Percentiles rank a stretch among this genome's conserved stretches.
Conservation (phyloP, 1,140 invertebrate species). For the Lordiphosa collinella region DNA sequence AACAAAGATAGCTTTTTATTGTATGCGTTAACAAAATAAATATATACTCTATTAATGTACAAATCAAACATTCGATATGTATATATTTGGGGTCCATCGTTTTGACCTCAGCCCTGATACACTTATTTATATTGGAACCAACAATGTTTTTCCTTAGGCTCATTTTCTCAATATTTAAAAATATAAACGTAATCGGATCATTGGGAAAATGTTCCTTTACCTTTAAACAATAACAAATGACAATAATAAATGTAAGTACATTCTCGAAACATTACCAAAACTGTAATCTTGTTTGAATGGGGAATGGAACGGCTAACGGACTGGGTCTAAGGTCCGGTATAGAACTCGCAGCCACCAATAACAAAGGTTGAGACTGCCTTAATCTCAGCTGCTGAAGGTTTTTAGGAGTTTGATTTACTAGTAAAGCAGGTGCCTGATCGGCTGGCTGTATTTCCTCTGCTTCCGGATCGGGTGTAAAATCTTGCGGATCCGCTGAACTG, state of each 20-base stretch:
- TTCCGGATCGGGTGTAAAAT: slow-evolving; percentile 37
- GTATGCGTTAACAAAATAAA: slow-evolving; percentile 19
- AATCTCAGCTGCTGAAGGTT: slow-evolving; percentile 1
- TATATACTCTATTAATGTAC: slow-evolving; percentile 13
- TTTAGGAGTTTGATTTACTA: slow-evolving; percentile 4
- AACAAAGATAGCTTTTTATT: slow-evolving; percentile 26
- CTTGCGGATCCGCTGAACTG: slow-evolving; percentile 31
- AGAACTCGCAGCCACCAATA: neutral
- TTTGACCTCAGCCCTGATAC: slow-evolving; percentile 15
- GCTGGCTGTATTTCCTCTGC: slow-evolving; percentile 36
- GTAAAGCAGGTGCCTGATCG: slow-evolving; percentile 8
- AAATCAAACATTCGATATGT: neutral
- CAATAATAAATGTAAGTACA: slow-evolving; percentile 56
- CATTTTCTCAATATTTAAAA: too few relatives aligned
- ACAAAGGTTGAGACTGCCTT: slow-evolving; percentile 1
- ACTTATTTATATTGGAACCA: neutral
- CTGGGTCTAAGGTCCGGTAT: neutral
- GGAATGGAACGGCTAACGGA: slow-evolving; percentile 5
- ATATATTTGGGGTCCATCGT: slow-evolving; percentile 28
- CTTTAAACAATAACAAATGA: slow-evolving; percentile 61
- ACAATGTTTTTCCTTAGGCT: neutral
- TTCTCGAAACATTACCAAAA: slow-evolving; percentile 11
- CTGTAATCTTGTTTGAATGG: too few relatives aligned
- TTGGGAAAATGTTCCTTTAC: slow-evolving; percentile 41
- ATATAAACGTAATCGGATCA: slow-evolving; percentile 30